Evolutionary conservation across 2,888 invertebrate genomes (phyloP).

Genomic region (Fissipunctia ypsillon): DNA sequence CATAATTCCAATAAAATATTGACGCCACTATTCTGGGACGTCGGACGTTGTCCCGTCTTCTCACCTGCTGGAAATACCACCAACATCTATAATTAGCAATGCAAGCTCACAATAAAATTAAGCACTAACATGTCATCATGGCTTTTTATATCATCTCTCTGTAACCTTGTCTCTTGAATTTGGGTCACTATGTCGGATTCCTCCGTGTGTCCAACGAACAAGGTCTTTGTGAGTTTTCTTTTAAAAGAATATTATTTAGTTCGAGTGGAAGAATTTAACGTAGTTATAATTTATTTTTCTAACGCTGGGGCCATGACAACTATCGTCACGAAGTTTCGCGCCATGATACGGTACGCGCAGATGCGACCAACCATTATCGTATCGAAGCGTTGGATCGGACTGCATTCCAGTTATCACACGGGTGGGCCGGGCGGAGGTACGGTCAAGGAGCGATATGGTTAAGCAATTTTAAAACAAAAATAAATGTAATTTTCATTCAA

Average conservation of each 20-base stretch:
- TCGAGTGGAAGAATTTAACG: not conserved
- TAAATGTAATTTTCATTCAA: not conserved
- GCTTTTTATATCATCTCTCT: slow-evolving; percentile 51
- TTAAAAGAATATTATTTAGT: slow-evolving; percentile 23
- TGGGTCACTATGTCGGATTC: slow-evolving; percentile 56
- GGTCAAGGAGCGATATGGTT: not conserved
- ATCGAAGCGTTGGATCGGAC: not conserved
- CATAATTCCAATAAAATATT: not conserved
- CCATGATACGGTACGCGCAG: too few species aligned
- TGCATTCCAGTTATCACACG: not conserved
- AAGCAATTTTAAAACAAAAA: not conserved
- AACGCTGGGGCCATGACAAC: not conserved
- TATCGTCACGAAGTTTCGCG: not conserved
- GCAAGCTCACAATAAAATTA: slow-evolving; percentile 53
- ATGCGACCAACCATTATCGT: too few species aligned
- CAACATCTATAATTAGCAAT: slow-evolving; percentile 47
- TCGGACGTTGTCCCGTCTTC: slow-evolving; percentile 20
- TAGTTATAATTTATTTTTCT: slow-evolving; percentile 1
- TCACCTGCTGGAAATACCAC: slow-evolving; percentile 34
- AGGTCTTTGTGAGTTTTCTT: slow-evolving; percentile 46
- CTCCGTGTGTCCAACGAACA: slow-evolving; percentile 24
- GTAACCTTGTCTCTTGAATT: slow-evolving; percentile 58
- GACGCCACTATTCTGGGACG: slow-evolving; percentile 9
- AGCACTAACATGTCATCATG: slow-evolving; percentile 49
- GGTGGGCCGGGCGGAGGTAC: not conserved